Conservation (phyloP, 2,113 vertebrate species). For the Leuciscus idus region DNA sequence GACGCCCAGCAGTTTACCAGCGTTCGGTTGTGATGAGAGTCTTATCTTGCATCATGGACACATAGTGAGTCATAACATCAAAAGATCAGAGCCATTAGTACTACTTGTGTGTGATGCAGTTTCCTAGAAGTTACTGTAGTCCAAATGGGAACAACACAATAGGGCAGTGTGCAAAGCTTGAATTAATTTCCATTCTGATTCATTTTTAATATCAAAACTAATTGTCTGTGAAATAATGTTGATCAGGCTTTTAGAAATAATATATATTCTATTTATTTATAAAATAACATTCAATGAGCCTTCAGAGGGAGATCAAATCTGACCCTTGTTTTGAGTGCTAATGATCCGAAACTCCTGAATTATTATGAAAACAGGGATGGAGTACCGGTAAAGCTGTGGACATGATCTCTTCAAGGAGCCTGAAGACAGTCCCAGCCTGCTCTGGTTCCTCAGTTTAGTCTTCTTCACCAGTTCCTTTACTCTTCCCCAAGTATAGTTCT, state of each 20-base stretch:
- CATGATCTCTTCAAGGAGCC: constrained; percentile 84
- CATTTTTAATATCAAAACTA: not conserved
- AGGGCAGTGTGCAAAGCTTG: not conserved
- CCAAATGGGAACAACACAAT: not conserved
- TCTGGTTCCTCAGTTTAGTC: constrained; percentile 76
- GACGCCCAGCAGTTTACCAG: constrained; percentile 28
- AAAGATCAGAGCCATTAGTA: constrained; percentile 29
- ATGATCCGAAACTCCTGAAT: constrained; percentile 16
- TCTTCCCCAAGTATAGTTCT: constrained; percentile 78
- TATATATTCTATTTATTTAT: not conserved
- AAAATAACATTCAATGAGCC: not conserved
- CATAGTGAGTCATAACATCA: constrained; percentile 43
- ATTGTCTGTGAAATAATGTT: not conserved
- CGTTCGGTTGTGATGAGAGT: not conserved
- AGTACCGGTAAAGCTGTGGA: constrained; percentile 84
- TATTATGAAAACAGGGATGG: constrained; percentile 1
- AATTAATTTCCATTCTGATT: not conserved
- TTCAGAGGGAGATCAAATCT: constrained; percentile 18
- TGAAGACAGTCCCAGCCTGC: constrained; percentile 74
- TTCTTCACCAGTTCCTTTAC: constrained; percentile 83
- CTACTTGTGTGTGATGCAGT: constrained; percentile 25
- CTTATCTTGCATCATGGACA: constrained; percentile 38
- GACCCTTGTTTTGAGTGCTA: constrained; percentile 16
- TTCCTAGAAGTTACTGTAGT: constrained; percentile 17
- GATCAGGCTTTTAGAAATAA: not conserved